Conservation (phyloP, 2,113 vertebrate species). For the Seriola rivoliana region DNA sequence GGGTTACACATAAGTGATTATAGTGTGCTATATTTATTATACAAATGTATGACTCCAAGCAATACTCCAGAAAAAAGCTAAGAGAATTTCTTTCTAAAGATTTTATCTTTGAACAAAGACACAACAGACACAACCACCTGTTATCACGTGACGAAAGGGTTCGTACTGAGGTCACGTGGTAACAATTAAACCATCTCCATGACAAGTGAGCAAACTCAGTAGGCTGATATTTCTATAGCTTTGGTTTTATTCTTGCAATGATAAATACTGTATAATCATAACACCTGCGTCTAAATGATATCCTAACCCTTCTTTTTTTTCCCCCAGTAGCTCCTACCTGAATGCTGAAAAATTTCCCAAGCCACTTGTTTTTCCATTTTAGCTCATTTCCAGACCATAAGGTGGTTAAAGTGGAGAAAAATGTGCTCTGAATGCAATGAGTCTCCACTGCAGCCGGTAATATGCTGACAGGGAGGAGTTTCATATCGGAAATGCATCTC, state of each 20-base stretch:
- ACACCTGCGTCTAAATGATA: neutral
- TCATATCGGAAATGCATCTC: constrained; percentile 67
- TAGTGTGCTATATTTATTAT: neutral
- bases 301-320: neutral
- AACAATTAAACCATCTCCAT: neutral
- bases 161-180: no score
- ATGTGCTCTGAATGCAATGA: constrained; percentile 48
- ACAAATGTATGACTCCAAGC: no score
- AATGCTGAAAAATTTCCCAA: constrained; percentile 15
- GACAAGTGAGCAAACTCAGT: no score
- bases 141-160: neutral
- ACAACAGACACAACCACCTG: neutral
- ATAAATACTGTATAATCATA: neutral
- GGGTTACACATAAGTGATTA: neutral
- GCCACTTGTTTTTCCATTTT: constrained; percentile 19
- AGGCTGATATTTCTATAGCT: neutral
- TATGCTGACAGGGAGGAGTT: constrained; percentile 62
- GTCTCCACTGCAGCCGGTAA: constrained; percentile 57
- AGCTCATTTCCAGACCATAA: constrained; percentile 27
- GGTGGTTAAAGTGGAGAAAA: constrained; percentile 30
- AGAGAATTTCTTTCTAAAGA: neutral
- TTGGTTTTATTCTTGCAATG: neutral
- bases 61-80: neutral
- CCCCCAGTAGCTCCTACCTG: neutral
- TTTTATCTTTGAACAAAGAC: neutral